phyloP scores from a whole-genome alignment of 1,140 invertebrate genomes.

The Drosophila orosa region DNA sequence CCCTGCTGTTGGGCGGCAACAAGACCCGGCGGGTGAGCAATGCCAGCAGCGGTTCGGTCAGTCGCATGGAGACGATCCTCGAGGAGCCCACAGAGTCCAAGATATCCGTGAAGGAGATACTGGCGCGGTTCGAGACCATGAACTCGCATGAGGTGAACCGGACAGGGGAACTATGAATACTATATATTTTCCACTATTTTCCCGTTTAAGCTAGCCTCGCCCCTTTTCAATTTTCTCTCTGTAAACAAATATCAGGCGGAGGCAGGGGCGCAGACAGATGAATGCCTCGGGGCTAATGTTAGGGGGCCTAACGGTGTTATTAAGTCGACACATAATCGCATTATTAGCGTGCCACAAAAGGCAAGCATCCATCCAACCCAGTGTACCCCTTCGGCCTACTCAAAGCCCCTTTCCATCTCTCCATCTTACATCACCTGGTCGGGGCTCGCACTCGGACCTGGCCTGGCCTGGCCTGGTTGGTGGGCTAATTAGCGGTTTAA shows the following conservation, averaged over 20 bases:
- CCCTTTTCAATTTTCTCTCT: background rate
- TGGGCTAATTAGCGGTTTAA: constrained; percentile 53
- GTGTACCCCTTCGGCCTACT: constrained; percentile 22
- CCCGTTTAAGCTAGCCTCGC: constrained; percentile 1
- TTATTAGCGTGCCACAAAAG: constrained; percentile 63
- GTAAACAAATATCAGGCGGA: background rate
- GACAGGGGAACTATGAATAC: background rate
- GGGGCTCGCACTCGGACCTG: background rate
- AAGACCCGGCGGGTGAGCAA: constrained; percentile 84
- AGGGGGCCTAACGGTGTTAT: constrained; percentile 53
- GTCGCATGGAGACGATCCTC: constrained; percentile 91
- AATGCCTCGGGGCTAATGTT: constrained; percentile 16
- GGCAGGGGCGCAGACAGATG: background rate
- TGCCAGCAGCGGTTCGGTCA: constrained; percentile 86
- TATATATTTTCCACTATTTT: background rate
- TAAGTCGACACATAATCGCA: constrained; percentile 75
- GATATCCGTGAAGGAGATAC: constrained; percentile 91
- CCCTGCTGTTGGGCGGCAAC: constrained; percentile 21
- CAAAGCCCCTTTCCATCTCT: background rate
- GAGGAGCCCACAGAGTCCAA: constrained; percentile 90
- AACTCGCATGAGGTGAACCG: constrained; percentile 72
- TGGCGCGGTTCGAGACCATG: constrained; percentile 91
- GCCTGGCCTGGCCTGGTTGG: constrained; percentile 25
- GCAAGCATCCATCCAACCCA: constrained; percentile 18
- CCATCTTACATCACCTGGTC: constrained; percentile 13